Evolutionary conservation across 2,797 vertebrate species (phyloP).

Genomic region (Sebastes hubbsi): DNA sequence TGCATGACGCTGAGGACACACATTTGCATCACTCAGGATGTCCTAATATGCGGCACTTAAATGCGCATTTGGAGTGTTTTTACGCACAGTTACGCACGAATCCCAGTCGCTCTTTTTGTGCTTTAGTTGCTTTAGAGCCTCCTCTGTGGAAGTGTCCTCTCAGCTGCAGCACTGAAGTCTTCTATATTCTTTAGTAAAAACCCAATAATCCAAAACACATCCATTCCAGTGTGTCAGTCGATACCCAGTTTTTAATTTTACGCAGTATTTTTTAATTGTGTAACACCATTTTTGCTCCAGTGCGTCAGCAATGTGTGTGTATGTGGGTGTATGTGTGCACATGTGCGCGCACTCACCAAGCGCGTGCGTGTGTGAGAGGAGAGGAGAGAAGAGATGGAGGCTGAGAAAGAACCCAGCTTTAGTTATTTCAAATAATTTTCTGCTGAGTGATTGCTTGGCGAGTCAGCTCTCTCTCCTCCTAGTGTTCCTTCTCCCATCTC

Average conservation of each 20-base stretch:
- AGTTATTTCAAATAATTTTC: slow-evolving; percentile 71
- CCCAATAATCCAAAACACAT: neutral
- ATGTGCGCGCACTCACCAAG: neutral
- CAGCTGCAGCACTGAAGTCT: slow-evolving; percentile 41
- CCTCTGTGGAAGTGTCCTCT: slow-evolving; percentile 24
- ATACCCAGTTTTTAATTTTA: slow-evolving; percentile 25
- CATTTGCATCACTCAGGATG: slow-evolving; percentile 7
- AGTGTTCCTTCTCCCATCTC: slow-evolving; percentile 24
- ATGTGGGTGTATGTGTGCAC: slow-evolving; percentile 15
- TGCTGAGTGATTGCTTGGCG: slow-evolving; percentile 64
- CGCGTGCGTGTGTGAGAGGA: neutral
- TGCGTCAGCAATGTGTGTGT: slow-evolving; percentile 49
- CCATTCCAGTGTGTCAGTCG: neutral
- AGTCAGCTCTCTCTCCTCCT: slow-evolving; percentile 43
- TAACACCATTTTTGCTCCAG: slow-evolving; percentile 44
- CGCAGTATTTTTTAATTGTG: slow-evolving; percentile 37
- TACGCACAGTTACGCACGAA: slow-evolving; percentile 32
- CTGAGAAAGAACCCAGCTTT: slow-evolving; percentile 25
- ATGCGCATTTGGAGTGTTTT: slow-evolving; percentile 59
- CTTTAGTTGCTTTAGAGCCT: slow-evolving; percentile 29
- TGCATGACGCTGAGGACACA: neutral
- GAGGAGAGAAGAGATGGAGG: neutral
- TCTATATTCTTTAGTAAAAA: neutral
- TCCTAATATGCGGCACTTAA: slow-evolving; percentile 52
- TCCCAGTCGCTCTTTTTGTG: slow-evolving; percentile 2